Percentiles rank a stretch among this genome's conserved stretches.
These are phyloP conservation scores for Dromiciops gliroides DNA, from an alignment of 2,113 vertebrate species.

Conservation along the genomic window DNA sequence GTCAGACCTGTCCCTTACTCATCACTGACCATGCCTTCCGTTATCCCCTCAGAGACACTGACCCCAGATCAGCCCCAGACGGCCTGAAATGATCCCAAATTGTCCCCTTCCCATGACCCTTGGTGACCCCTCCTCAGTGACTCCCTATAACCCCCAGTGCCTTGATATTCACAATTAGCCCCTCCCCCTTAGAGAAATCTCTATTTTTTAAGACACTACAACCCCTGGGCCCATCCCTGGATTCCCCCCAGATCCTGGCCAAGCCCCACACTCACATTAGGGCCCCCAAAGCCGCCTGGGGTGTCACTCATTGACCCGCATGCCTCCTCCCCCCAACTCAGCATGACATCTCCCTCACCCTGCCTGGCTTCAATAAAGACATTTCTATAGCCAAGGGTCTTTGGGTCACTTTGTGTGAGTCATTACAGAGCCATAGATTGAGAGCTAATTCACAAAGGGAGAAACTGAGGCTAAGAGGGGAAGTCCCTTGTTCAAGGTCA, in stretches of 20 bases:
- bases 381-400: constrained; percentile 73
- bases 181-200: constrained; percentile 45
- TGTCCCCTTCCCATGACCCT: neutral
- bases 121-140: constrained; percentile 55
- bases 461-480: neutral
- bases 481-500: neutral
- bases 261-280: constrained; percentile 38
- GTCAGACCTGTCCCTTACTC: neutral
- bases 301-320: constrained; percentile 68
- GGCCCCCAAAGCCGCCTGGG: constrained; percentile 59
- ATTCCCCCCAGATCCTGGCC: constrained; percentile 53
- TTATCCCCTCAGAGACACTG: constrained; percentile 66
- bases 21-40: constrained; percentile 5
- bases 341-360: constrained; percentile 68
- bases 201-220: constrained; percentile 42
- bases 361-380: constrained; percentile 73
- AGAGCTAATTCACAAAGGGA: neutral
- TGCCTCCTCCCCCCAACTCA: constrained; percentile 73
- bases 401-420: constrained; percentile 18
- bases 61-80: constrained; percentile 68
- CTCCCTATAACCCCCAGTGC: constrained; percentile 62
- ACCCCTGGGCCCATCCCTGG: constrained; percentile 54
- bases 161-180: constrained; percentile 57
- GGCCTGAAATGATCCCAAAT: constrained; percentile 57
- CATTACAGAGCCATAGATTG: neutral